These are phyloP conservation scores for Cryptocheilus praepositus DNA, from an alignment of 2,888 invertebrate species.

Conservation along the genomic window DNA sequence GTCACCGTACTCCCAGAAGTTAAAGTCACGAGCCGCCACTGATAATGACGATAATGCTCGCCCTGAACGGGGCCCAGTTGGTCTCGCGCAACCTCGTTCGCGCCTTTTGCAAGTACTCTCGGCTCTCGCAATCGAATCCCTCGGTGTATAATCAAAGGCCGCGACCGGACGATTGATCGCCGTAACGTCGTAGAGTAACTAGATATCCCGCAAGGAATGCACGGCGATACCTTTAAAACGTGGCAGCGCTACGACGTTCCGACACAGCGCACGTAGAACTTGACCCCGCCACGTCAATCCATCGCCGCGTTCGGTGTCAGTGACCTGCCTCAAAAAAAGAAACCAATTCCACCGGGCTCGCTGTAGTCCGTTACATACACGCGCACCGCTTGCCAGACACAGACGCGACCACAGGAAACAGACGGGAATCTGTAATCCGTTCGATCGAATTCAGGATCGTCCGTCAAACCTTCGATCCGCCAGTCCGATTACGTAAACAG, in stretches of 20 bases:
- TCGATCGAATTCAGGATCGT: constrained; percentile 7
- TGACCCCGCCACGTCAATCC: constrained; percentile 43
- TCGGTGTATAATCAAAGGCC: constrained; percentile 27
- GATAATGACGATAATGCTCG: background rate
- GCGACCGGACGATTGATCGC: constrained; percentile 33
- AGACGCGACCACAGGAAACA: no score
- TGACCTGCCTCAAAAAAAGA: constrained; percentile 55
- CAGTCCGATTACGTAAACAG: background rate
- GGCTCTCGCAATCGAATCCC: constrained; percentile 18
- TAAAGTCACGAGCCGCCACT: no score
- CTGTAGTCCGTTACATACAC: constrained; percentile 40
- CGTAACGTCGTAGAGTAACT: constrained; percentile 42
- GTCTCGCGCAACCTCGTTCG: constrained; percentile 10
- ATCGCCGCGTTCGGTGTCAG: constrained; percentile 48
- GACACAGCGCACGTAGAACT: constrained; percentile 34
- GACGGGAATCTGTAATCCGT: constrained; percentile 21
- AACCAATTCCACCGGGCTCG: constrained; percentile 42
- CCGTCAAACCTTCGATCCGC: background rate
- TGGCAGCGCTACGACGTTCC: constrained; percentile 18
- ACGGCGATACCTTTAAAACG: constrained; percentile 45
- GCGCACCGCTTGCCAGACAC: constrained; percentile 3
- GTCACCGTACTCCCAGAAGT: no score
- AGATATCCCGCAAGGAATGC: constrained; percentile 60
- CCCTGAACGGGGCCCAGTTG: background rate
- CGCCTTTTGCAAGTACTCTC: constrained; percentile 35